Evolutionary conservation across 1,140 invertebrate species (phyloP), one percentile per base, ranked within the genome.

Genomic region (Doryteuthis pealeii): DNA sequence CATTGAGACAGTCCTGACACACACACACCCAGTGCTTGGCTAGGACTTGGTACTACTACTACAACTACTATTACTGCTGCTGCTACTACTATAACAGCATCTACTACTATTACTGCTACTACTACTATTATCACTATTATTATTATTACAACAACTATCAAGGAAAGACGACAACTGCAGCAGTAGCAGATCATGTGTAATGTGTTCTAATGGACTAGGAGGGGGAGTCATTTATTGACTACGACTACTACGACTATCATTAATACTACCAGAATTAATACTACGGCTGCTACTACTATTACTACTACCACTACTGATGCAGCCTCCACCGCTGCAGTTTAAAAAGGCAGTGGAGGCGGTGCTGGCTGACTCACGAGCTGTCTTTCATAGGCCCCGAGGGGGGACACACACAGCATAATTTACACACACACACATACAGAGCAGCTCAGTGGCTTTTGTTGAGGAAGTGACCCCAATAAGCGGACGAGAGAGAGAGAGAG

Each of bases 401-500:
- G 35, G 10, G 35, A 40, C 35, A 40, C 35, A 40, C 35, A n/a
- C n/a, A n/a, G n/a, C n/a, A n/a, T n/a, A n/a, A n/a, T n/a, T n/a
- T n/a, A n/a, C n/a, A n/a, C n/a, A 40, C 35, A 40, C 35, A 40
- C 35, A 40, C 35, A 40, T 10, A 40, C 35, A 40, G 4, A 40
- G 4, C 10, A 40, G 35, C 35, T 40, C 35, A 40, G 54, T 58
- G 54, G 10, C 54, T 58, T 58, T 58, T 58, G 18, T 58, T 58
- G 54, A 62, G 54, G 54, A 62, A 62, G 54, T 62, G 54, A 62
- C 54, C 54, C 54, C 54, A 62, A 62, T 62, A 62, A 62, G 26
- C 10, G 54, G 54, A 28, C 54, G 5, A 22, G 18, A 28, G 26
- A 62, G 22, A 62, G 54, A 62, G n/a, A n/a, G n/a, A n/a, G n/a